Evolutionary conservation across 1,140 invertebrate genomes (phyloP), one percentile per base, ranked within the genome.

Genomic region (Antheraea mylitta): DNA sequence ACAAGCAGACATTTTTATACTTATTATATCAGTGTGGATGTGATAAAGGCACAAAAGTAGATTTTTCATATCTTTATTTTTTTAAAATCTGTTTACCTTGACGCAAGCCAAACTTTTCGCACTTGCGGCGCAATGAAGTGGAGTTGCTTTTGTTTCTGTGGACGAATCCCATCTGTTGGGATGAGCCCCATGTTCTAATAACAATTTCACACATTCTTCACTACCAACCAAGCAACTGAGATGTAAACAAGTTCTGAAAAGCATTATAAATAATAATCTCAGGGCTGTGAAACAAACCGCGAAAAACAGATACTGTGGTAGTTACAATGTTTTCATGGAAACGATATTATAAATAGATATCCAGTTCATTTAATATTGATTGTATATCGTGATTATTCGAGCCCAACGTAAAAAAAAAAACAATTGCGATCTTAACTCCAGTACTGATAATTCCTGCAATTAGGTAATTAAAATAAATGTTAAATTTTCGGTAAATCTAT

Each of bases 41-140:
- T n/a, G n/a, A n/a, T n/a, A n/a, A n/a, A n/a, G n/a, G n/a, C n/a
- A n/a, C n/a, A n/a, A n/a, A n/a, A n/a, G n/a, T n/a, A n/a, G n/a
- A n/a, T n/a, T n/a, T n/a, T n/a, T n/a, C n/a, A n/a, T n/a, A n/a
- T n/a, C n/a, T n/a, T 4, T 42, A 53, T 53, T 53, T 53, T n/a
- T 53, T 77, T 30, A 30, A n/a, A 2, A 30, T 30, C 22, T 30
- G 66, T 71, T 84, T 80, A 92, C 91, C 84, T 92, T 87, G 5
- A 93, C 83, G 68, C 93, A 94, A 22, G 82, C 76, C 7, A 94
- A 70, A 74, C 94, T 94, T 60, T 94, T 95, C 10, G 93, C 93
- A 69, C 94, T 95, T 0, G 96, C 96, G 6, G 96, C 96, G 77
- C 95, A 96, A 79, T 97, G 96, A 19, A 97, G 85, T 0, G 96